phyloP scores from a whole-genome alignment of 2,113 vertebrate species.

The Machaerirhynchus nigripectus region DNA sequence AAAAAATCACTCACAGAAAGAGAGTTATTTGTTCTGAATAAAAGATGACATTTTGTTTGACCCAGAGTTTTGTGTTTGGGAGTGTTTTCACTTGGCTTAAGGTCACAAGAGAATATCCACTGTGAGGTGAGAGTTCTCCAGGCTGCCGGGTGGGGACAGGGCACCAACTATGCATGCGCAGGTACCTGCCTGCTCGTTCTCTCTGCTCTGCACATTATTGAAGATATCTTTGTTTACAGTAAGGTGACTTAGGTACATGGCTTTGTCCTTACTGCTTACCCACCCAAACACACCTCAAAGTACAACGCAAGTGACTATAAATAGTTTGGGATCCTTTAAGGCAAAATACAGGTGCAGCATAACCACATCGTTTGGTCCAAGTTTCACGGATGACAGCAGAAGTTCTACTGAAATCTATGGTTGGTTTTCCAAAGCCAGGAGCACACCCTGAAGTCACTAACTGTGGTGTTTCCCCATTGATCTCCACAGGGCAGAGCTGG shows the following conservation, averaged over 20 bases:
- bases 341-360: not conserved
- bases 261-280: conserved; percentile 17
- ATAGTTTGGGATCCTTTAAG: conserved; percentile 2
- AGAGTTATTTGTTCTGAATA: not conserved
- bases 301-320: not conserved
- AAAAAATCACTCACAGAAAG: not conserved
- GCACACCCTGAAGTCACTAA: not conserved
- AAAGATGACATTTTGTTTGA: not conserved
- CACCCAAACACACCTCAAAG: conserved; percentile 31
- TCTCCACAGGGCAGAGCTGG: not conserved
- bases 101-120: accelerated
- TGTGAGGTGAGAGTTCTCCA: not conserved
- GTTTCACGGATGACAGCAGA: not conserved
- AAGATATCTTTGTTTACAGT: not conserved
- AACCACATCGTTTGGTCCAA: not conserved
- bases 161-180: accelerated
- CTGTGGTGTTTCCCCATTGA: not conserved
- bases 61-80: not conserved
- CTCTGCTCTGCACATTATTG: not conserved
- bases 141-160: not conserved
- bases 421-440: not conserved
- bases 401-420: not conserved
- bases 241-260: not conserved
- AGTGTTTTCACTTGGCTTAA: not conserved
- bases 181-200: not conserved